Percentiles rank a stretch among this genome's conserved stretches.
These are phyloP conservation scores for Ascidia mentula DNA, from an alignment of 23 tunicate species.

Conservation along the genomic window DNA sequence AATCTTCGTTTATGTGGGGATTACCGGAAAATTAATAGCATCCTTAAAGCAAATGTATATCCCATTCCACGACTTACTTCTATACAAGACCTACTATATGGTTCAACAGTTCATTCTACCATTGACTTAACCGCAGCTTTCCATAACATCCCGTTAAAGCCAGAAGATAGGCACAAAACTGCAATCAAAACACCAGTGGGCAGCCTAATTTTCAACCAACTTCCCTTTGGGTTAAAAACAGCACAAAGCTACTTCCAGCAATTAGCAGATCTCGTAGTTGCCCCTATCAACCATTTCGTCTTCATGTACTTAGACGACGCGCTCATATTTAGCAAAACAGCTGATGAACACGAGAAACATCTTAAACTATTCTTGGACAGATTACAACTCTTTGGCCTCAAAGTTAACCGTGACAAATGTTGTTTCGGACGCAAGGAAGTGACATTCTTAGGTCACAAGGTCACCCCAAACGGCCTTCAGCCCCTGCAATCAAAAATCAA, in stretches of 20 bases:
- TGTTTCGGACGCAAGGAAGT: neutral
- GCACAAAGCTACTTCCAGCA: neutral
- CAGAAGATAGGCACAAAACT: neutral
- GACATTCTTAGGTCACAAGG: neutral
- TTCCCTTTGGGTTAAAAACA: neutral
- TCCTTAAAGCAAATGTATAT: neutral
- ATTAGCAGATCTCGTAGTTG: neutral
- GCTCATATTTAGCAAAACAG: neutral
- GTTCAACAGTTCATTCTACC: neutral
- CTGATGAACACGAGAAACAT: neutral
- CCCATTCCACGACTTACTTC: neutral
- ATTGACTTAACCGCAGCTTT: neutral
- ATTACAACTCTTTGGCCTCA: neutral
- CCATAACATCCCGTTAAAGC: neutral
- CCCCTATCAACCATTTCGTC: neutral
- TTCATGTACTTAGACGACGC: neutral
- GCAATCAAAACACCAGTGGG: constrained; percentile 11
- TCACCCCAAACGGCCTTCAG: neutral
- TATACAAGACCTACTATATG: neutral
- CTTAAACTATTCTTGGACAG: neutral
- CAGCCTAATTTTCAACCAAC: neutral
- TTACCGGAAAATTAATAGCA: neutral
- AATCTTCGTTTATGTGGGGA: neutral
- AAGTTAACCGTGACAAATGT: neutral
- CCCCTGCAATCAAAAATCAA: neutral